These are phyloP conservation scores for Sinopyrophorus schimmeli DNA, from an alignment of 2,888 invertebrate genomes.

Conservation along the genomic window DNA sequence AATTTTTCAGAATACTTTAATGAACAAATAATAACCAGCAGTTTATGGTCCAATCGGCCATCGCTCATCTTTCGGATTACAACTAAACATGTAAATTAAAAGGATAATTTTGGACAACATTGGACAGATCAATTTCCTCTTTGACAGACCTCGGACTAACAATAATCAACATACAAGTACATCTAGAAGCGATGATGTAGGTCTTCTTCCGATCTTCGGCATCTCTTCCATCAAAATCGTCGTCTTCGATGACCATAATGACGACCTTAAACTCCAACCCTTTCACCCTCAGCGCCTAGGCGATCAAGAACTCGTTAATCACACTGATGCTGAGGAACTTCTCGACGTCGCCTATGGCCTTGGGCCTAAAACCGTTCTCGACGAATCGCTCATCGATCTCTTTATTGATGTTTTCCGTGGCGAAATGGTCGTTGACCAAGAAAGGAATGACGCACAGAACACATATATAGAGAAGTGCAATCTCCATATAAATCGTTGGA, in stretches of 20 bases:
- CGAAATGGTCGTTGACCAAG: constrained; percentile 42
- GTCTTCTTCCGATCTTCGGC: constrained; percentile 48
- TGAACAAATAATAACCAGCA: no score
- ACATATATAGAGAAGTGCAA: no score
- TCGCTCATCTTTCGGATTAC: no score
- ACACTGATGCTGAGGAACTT: constrained; percentile 43
- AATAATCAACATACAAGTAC: constrained; percentile 48
- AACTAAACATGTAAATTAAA: constrained; percentile 38
- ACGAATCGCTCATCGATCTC: constrained; percentile 47
- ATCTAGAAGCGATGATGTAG: constrained; percentile 51
- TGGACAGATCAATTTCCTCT: constrained; percentile 40
- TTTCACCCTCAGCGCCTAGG: constrained; percentile 50
- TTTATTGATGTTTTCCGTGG: constrained; percentile 44
- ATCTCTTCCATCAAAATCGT: constrained; percentile 49
- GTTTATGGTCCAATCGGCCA: no score
- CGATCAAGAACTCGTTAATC: constrained; percentile 46
- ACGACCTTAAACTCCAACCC: constrained; percentile 53
- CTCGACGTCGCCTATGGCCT: constrained; percentile 47
- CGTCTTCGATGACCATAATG: constrained; percentile 49
- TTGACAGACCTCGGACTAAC: constrained; percentile 42
- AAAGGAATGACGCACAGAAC: constrained; percentile 51
- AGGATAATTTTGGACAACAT: constrained; percentile 42
- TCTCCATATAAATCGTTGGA: no score
- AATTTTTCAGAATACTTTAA: no score
- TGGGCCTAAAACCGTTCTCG: constrained; percentile 48